A percentile compares a stretch with the other conserved stretches of the same genome.
phyloP scores from a whole-genome alignment of 1,140 invertebrate species.

The Argopecten irradians region DNA sequence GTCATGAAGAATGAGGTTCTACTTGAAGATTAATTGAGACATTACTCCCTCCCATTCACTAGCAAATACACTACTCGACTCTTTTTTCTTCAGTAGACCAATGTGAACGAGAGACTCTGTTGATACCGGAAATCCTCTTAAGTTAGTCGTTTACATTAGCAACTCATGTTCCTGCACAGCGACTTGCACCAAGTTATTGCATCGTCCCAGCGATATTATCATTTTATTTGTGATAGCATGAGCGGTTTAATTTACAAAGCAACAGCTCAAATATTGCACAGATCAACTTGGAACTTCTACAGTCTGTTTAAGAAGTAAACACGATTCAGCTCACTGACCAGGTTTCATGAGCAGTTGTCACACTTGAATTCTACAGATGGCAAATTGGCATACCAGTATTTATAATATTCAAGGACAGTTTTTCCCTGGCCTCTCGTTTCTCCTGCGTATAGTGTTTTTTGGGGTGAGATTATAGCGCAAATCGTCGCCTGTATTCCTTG shows the following conservation, averaged over 20 bases:
- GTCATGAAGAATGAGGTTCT: no score
- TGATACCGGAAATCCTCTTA: neutral
- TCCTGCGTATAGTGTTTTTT: no score
- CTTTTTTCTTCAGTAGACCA: neutral
- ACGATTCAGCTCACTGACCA: no score
- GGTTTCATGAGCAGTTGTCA: no score
- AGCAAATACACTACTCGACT: neutral
- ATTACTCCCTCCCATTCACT: neutral
- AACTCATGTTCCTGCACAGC: neutral
- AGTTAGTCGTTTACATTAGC: neutral
- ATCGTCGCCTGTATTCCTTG: slow-evolving; percentile 34
- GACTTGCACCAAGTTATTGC: neutral
- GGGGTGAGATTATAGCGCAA: neutral
- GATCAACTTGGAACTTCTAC: neutral
- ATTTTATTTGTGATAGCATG: neutral
- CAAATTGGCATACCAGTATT: no score
- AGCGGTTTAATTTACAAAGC: neutral
- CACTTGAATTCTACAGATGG: no score
- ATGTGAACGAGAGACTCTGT: neutral
- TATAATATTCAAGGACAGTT: no score
- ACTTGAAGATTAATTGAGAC: neutral
- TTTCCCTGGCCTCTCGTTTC: no score
- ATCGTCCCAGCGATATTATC: neutral
- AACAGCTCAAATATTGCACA: neutral
- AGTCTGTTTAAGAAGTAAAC: no score